Conservation (phyloP, 1,140 invertebrate species). For the Dryas iulia region DNA sequence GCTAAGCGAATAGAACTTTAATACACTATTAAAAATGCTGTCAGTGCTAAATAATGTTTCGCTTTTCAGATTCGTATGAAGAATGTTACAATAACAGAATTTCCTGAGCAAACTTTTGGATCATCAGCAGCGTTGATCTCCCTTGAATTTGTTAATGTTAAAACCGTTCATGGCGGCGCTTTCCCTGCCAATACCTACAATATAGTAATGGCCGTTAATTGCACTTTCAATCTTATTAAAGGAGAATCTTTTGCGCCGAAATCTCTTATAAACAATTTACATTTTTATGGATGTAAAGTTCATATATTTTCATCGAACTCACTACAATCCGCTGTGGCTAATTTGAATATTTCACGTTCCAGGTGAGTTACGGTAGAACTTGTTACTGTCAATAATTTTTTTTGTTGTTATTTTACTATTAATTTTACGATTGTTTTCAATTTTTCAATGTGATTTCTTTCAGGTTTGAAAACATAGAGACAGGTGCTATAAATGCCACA, state of each 20-base stretch:
- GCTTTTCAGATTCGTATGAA: constrained; percentile 84
- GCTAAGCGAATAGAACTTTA: not conserved
- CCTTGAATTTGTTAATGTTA: constrained; percentile 81
- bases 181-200: constrained; percentile 84
- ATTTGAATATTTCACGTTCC: constrained; percentile 84
- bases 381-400: constrained; percentile 3
- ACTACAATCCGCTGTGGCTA: constrained; percentile 83
- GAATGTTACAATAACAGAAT: constrained; percentile 81
- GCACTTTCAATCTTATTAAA: constrained; percentile 82
- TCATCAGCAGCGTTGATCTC: constrained; percentile 83
- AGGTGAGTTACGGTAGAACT: constrained; percentile 74
- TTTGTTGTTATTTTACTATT: constrained; percentile 10
- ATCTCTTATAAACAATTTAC: constrained; percentile 83
- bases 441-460: constrained; percentile 46
- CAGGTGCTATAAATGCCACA: constrained; percentile 83
- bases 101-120: constrained; percentile 83
- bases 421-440: constrained; percentile 8
- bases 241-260: constrained; percentile 83
- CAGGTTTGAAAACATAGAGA: constrained; percentile 83
- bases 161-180: constrained; percentile 81
- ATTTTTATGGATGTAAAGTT: constrained; percentile 82
- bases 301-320: constrained; percentile 81
- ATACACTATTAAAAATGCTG: not conserved
- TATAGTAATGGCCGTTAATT: constrained; percentile 82
- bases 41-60: constrained; percentile 2